A percentile compares a stretch with the other conserved stretches of the same genome.
phyloP scores from a whole-genome alignment of 2,797 vertebrate species.

The Neosalanx taihuensis region DNA sequence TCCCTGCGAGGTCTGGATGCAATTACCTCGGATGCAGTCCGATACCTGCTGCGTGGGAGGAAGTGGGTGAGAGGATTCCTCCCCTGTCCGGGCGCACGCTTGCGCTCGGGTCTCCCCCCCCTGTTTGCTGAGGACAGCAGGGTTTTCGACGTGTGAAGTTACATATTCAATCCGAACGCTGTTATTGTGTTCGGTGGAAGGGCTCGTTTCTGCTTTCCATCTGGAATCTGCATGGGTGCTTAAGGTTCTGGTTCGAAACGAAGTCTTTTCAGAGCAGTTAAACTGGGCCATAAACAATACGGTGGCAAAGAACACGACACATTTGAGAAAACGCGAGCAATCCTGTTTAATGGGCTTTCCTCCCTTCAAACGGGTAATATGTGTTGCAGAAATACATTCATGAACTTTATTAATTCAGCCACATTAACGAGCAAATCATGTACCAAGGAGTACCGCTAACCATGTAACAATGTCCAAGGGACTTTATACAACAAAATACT shows the following conservation, averaged over 20 bases:
- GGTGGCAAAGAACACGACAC: not conserved
- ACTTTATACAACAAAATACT: not conserved
- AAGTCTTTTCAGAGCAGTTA: not conserved
- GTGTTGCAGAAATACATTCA: not conserved
- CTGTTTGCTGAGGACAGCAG: not conserved
- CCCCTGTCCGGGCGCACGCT: constrained; percentile 35
- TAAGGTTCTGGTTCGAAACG: not conserved
- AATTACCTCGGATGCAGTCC: constrained; percentile 55
- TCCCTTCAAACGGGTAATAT: not conserved
- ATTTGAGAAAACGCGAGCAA: not conserved
- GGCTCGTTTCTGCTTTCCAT: not conserved
- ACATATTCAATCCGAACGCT: constrained; percentile 5
- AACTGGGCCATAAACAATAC: not conserved
- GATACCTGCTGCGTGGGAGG: constrained; percentile 64
- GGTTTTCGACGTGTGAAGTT: constrained; percentile 3
- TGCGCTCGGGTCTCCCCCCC: not conserved
- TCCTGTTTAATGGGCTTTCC: not conserved
- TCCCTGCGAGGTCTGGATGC: constrained; percentile 52
- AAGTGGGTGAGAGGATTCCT: constrained; percentile 56
- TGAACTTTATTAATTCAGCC: not conserved
- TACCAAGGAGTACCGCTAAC: not conserved
- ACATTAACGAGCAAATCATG: not conserved
- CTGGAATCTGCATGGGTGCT: not conserved
- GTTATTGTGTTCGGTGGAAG: not conserved
- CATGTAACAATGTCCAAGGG: not conserved